phyloP scores from a whole-genome alignment of 2,888 invertebrate genomes.

The Trichopoda pennipes region DNA sequence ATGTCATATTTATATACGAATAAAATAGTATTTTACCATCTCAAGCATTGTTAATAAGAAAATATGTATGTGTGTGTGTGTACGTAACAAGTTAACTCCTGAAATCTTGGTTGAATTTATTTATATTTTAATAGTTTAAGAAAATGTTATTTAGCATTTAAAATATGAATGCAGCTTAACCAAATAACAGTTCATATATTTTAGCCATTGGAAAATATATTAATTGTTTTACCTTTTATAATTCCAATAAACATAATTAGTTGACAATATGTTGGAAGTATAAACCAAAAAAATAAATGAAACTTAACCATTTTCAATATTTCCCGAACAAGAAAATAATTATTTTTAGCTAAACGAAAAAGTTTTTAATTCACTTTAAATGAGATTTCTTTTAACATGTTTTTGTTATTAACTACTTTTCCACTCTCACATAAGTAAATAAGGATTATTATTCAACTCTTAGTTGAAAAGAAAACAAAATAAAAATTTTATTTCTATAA shows the following conservation, averaged over 20 bases:
- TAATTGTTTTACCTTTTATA: not conserved
- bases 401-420: constrained; percentile 56
- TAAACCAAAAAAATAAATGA: not conserved
- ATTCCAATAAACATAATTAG: constrained; percentile 23
- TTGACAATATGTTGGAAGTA: not conserved
- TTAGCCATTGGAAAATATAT: too few species aligned
- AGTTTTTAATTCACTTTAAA: constrained; percentile 62
- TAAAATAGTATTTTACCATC: not conserved
- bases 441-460: constrained; percentile 47
- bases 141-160: not conserved
- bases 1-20: constrained; percentile 23
- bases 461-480: not conserved
- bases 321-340: not conserved
- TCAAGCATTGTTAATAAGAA: not conserved
- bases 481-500: constrained; percentile 24
- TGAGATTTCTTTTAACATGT: constrained; percentile 61
- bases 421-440: constrained; percentile 45
- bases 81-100: too few species aligned
- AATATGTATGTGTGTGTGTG: not conserved
- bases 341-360: constrained; percentile 60
- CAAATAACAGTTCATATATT: not conserved
- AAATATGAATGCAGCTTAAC: not conserved
- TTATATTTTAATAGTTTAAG: not conserved
- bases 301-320: not conserved
- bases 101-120: constrained; percentile 6